phyloP scores from a whole-genome alignment of 2,113 vertebrate genomes.

The Ceyx margarethae region DNA sequence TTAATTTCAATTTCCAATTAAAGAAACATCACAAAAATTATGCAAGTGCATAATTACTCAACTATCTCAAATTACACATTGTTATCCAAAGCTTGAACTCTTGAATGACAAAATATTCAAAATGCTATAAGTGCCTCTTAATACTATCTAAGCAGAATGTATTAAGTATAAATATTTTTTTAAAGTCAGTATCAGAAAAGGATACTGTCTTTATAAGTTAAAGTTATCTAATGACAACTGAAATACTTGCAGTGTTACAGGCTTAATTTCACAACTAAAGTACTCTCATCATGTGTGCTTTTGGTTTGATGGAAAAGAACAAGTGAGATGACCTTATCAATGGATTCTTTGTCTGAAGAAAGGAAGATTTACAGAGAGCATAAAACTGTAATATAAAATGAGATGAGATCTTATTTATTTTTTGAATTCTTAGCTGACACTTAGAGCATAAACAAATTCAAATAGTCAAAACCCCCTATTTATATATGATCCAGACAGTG shows the following conservation, averaged over 20 bases:
- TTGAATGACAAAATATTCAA: background rate
- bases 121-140: background rate
- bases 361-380: background rate
- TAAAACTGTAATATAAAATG: background rate
- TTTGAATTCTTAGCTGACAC: background rate
- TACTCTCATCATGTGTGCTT: background rate
- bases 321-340: background rate
- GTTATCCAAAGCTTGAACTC: background rate
- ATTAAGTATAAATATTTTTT: background rate
- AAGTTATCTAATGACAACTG: background rate
- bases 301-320: background rate
- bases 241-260: background rate
- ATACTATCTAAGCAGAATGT: background rate
- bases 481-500: background rate
- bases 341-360: background rate
- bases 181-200: background rate
- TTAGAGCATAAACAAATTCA: background rate
- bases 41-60: background rate
- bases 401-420: background rate
- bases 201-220: background rate
- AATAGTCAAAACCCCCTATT: background rate
- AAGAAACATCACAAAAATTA: background rate
- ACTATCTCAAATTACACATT: background rate
- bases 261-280: background rate
- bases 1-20: background rate